Conservation (phyloP, 2,797 vertebrate species). For the Xyrichtys novacula region DNA sequence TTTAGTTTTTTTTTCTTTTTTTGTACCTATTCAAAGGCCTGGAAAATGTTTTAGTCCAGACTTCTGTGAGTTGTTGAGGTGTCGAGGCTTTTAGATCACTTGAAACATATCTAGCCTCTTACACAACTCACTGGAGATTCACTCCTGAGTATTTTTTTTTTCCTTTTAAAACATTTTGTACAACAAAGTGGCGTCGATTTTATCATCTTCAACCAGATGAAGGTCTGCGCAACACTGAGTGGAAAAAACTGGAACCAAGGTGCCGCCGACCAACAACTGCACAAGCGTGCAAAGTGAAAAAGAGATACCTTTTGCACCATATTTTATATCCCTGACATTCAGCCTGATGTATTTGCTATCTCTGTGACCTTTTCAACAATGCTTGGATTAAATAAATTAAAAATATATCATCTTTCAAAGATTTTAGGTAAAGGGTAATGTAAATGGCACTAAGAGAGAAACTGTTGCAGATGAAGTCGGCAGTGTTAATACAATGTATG, state of each 20-base stretch:
- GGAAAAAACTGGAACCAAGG: neutral
- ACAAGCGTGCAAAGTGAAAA: neutral
- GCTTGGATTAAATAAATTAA: neutral
- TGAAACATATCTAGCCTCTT: neutral
- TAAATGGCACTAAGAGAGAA: constrained; percentile 4
- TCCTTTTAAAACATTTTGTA: neutral
- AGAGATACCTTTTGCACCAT: neutral
- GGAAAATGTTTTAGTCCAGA: neutral
- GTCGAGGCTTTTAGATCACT: neutral
- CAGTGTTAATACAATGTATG: neutral
- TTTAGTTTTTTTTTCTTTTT: neutral
- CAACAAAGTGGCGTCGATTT: neutral
- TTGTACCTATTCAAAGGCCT: neutral
- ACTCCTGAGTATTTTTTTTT: too few relatives aligned
- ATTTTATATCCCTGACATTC: neutral
- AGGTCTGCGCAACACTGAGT: neutral
- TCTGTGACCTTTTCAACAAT: constrained; percentile 25
- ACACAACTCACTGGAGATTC: too few relatives aligned
- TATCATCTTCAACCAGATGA: neutral
- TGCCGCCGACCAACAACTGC: neutral
- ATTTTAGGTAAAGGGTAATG: neutral
- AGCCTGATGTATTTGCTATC: neutral
- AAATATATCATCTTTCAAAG: neutral
- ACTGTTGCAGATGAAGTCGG: neutral
- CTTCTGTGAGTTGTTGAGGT: neutral